Percentiles rank a stretch among this genome's conserved stretches.
Conservation (phyloP, 2,113 vertebrate species). For the Chaetodon auriga region DNA sequence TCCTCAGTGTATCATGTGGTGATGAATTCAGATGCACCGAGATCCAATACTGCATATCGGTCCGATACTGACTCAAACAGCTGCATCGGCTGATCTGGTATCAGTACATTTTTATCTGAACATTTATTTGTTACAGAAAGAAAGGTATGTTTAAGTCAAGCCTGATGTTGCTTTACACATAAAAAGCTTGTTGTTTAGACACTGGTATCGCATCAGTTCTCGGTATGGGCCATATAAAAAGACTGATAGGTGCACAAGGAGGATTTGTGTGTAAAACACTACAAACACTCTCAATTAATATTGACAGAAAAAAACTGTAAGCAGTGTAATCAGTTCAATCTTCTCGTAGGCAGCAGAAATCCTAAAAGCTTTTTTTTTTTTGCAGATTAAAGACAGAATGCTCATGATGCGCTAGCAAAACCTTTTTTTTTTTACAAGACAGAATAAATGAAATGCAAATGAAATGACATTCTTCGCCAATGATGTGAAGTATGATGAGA, state of each 20-base stretch:
- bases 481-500: neutral
- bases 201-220: too few relatives aligned
- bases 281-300: conserved; percentile 7
- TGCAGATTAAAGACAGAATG: conserved; percentile 31
- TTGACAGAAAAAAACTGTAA: conserved; percentile 36
- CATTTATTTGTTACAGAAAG: too few relatives aligned
- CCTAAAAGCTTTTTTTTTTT: conserved; percentile 8
- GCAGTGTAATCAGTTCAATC: conserved; percentile 33
- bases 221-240: too few relatives aligned
- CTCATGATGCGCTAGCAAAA: conserved; percentile 10
- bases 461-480: conserved; percentile 15
- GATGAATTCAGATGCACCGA: too few relatives aligned
- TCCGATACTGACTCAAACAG: too few relatives aligned
- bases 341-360: conserved; percentile 27
- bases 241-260: neutral
- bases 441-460: neutral
- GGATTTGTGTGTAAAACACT: conserved; percentile 12
- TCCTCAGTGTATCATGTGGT: neutral
- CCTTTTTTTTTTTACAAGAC: neutral
- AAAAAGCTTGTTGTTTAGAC: too few relatives aligned
- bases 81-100: too few relatives aligned
- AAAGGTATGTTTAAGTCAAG: too few relatives aligned
- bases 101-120: too few relatives aligned
- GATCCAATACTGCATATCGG: too few relatives aligned
- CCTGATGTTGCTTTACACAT: too few relatives aligned